Evolutionary conservation across 2,888 invertebrate genomes (phyloP).

Genomic region (Eilema depressum): DNA sequence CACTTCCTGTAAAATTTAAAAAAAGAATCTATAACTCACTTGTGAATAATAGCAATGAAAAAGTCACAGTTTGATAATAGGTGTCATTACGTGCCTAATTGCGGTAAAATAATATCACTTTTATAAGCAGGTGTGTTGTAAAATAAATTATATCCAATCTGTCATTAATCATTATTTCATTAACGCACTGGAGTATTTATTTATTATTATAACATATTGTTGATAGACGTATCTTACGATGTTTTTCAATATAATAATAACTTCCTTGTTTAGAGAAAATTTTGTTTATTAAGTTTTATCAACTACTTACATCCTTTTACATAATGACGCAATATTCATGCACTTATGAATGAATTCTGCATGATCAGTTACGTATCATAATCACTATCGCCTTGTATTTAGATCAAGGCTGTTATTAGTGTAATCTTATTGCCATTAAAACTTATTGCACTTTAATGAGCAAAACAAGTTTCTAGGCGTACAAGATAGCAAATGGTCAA

Average conservation of each 20-base stretch:
- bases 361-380: slow-evolving; percentile 23
- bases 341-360: slow-evolving; percentile 22
- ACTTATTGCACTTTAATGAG: slow-evolving; percentile 11
- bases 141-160: neutral
- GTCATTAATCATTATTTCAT: neutral
- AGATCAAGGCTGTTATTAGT: slow-evolving; percentile 17
- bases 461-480: slow-evolving; percentile 13
- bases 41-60: no score
- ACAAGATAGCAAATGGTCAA: slow-evolving; percentile 5
- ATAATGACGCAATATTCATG: slow-evolving; percentile 24
- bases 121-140: no score
- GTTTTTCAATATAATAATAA: slow-evolving; percentile 26
- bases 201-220: neutral
- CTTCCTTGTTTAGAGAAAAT: slow-evolving; percentile 23
- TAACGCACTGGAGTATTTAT: neutral
- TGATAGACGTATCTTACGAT: neutral
- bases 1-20: no score
- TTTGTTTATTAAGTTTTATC: slow-evolving; percentile 34
- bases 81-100: no score
- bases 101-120: no score
- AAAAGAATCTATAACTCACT: no score
- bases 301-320: slow-evolving; percentile 27
- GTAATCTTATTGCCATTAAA: slow-evolving; percentile 10
- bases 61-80: no score
- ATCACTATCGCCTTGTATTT: slow-evolving; percentile 23